phyloP scores from a whole-genome alignment of 2,888 invertebrate genomes.

The Netelia virgata region DNA sequence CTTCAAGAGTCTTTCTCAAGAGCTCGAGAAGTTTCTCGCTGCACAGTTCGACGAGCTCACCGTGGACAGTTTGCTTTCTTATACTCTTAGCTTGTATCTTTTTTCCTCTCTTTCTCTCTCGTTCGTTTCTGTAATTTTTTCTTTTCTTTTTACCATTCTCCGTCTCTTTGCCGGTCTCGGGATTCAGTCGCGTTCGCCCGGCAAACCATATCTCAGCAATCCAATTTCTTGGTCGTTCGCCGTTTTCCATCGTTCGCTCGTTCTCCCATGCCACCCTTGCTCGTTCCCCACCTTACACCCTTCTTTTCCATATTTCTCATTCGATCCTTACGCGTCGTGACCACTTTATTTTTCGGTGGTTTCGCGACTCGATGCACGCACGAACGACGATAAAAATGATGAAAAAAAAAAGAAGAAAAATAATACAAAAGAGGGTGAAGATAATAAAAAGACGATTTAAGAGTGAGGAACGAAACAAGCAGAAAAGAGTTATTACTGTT shows the following conservation, averaged over 20 bases:
- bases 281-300: neutral
- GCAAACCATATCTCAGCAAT: conserved; percentile 69
- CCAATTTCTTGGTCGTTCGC: conserved; percentile 64
- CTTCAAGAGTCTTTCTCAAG: conserved; percentile 46
- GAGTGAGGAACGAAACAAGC: conserved; percentile 8
- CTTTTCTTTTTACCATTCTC: conserved; percentile 10
- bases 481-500: conserved; percentile 49
- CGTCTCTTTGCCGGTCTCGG: conserved; percentile 51
- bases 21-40: conserved; percentile 41
- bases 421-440: neutral
- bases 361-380: neutral
- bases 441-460: conserved; percentile 7
- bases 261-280: conserved; percentile 18
- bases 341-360: conserved; percentile 28
- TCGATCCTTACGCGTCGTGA: conserved; percentile 22
- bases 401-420: conserved; percentile 25
- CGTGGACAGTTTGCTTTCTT: conserved; percentile 39
- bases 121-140: conserved; percentile 1
- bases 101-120: conserved; percentile 13
- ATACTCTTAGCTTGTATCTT: neutral
- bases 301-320: neutral
- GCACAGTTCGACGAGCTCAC: conserved; percentile 50
- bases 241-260: neutral
- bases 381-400: neutral
- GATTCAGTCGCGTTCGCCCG: conserved; percentile 47